A percentile compares a stretch with the other conserved stretches of the same genome.
Evolutionary conservation across 1,140 invertebrate species (phyloP).

Genomic region (Sogatella furcifera): DNA sequence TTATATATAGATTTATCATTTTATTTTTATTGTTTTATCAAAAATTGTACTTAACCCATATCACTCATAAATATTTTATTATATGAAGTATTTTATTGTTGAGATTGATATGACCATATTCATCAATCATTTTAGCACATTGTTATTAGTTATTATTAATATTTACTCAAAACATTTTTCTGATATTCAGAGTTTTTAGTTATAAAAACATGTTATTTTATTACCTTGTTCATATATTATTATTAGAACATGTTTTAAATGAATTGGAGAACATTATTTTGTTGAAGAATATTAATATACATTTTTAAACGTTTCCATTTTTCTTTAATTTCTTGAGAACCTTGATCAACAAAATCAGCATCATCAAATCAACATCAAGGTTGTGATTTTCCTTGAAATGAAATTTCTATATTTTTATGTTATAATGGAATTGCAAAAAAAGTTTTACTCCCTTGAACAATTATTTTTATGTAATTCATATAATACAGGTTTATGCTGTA

Average conservation of each 20-base stretch:
- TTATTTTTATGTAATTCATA: no score
- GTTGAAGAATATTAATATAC: conserved; percentile 7
- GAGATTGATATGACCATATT: background rate
- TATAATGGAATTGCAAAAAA: no score
- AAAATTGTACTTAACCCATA: background rate
- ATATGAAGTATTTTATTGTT: background rate
- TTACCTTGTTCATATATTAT: conserved; percentile 2
- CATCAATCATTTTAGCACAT: background rate
- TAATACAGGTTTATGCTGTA: no score
- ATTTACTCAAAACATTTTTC: background rate
- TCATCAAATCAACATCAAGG: no score
- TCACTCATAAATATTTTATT: background rate
- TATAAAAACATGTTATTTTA: background rate
- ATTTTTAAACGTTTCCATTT: background rate
- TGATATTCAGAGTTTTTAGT: background rate
- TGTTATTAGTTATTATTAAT: no score
- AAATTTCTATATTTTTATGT: no score
- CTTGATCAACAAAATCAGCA: background rate
- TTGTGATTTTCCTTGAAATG: no score
- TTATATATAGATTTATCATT: background rate
- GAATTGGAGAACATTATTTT: conserved; percentile 11
- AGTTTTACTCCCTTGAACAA: no score
- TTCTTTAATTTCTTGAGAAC: background rate
- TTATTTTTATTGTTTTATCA: background rate
- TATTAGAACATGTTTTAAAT: conserved; percentile 13